A percentile compares a stretch with the other conserved stretches of the same genome.
Conservation (phyloP, 2,113 vertebrate genomes). For the Tragulus kanchil region DNA sequence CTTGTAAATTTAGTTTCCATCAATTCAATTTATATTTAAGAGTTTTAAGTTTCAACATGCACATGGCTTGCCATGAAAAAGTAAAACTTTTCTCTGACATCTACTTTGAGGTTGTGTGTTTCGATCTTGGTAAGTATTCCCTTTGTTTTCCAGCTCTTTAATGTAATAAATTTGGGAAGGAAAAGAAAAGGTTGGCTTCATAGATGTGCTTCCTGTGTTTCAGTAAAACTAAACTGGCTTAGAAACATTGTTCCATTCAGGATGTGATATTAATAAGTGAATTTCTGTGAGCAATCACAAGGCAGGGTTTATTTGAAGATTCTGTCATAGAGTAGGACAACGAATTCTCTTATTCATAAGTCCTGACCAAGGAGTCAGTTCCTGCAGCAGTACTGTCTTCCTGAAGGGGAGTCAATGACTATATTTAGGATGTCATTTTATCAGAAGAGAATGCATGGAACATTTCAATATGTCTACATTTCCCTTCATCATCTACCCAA, state of each 20-base stretch:
- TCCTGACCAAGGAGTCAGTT: background rate
- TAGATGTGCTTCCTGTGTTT: background rate
- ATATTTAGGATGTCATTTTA: background rate
- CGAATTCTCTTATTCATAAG: background rate
- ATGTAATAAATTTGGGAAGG: background rate
- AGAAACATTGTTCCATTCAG: background rate
- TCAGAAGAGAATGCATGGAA: background rate
- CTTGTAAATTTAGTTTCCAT: constrained; percentile 37
- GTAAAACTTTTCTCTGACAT: constrained; percentile 16
- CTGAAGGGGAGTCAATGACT: background rate
- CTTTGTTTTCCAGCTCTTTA: constrained; percentile 44
- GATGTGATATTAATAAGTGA: constrained; percentile 12
- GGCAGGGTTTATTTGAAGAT: constrained; percentile 7
- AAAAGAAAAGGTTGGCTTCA: background rate
- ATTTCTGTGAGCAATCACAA: background rate
- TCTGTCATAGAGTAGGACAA: background rate
- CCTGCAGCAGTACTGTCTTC: background rate
- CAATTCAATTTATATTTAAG: background rate
- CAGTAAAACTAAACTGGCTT: background rate
- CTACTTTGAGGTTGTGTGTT: background rate
- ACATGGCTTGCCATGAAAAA: background rate
- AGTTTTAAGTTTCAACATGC: constrained; percentile 23
- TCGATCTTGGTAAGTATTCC: background rate
- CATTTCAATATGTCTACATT: background rate
- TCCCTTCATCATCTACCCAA: background rate